These are phyloP conservation scores for Zaprionus taronus DNA, from an alignment of 1,140 invertebrate species.

Conservation along the genomic window DNA sequence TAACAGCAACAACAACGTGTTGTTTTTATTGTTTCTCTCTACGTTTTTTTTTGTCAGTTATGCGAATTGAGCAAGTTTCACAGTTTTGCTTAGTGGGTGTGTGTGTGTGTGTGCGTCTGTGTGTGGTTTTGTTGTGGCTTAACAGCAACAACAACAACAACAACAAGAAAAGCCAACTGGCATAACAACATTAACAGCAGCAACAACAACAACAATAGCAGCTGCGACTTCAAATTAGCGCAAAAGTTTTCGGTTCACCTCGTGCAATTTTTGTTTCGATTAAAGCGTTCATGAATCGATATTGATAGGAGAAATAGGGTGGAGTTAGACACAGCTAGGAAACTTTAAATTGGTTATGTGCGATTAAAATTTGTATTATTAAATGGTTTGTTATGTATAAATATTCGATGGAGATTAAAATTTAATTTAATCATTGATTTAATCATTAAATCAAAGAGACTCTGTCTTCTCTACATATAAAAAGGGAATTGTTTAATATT, in stretches of 20 bases:
- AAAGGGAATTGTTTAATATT: too few relatives aligned
- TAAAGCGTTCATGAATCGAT: neutral
- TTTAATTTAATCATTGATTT: too few relatives aligned
- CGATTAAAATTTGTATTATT: neutral
- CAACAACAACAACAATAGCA: slow-evolving; percentile 1
- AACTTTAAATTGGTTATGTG: neutral
- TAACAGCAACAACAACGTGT: slow-evolving; percentile 8
- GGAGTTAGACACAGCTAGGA: neutral
- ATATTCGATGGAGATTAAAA: too few relatives aligned
- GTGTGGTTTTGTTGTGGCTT: slow-evolving; percentile 31
- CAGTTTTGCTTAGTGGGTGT: slow-evolving; percentile 37
- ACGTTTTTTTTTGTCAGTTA: slow-evolving; percentile 45
- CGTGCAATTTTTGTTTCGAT: slow-evolving; percentile 3
- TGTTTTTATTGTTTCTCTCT: slow-evolving; percentile 15
- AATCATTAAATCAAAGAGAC: too few relatives aligned
- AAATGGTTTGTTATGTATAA: too few relatives aligned
- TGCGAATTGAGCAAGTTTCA: slow-evolving; percentile 51
- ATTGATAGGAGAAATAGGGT: neutral
- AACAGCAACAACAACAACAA: slow-evolving; percentile 17
- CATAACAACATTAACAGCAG: slow-evolving; percentile 8
- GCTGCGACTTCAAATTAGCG: slow-evolving; percentile 13
- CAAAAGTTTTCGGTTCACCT: slow-evolving; percentile 18
- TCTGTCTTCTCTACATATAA: too few relatives aligned
- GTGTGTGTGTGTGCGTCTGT: neutral
- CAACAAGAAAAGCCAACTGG: slow-evolving; percentile 14